These are phyloP conservation scores for Acipenser ruthenus DNA, from an alignment of 2,797 vertebrate genomes.

Conservation along the genomic window DNA sequence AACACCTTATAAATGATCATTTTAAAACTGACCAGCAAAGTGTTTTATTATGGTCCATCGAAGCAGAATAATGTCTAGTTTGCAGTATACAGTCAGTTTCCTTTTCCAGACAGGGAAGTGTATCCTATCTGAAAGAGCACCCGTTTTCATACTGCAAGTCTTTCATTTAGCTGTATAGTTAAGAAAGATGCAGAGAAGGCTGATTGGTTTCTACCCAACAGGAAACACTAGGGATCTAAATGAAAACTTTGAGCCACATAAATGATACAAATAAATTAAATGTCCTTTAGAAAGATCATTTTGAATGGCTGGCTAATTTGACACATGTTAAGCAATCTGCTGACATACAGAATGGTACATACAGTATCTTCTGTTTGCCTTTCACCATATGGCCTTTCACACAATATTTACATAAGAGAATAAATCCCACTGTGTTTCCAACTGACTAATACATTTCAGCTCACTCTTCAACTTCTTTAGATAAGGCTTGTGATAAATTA, in stretches of 20 bases:
- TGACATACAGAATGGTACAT: too few relatives aligned
- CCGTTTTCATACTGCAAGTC: conserved; percentile 28
- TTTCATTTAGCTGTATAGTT: conserved; percentile 45
- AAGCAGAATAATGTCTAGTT: conserved; percentile 35
- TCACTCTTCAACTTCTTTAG: too few relatives aligned
- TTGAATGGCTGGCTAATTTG: too few relatives aligned
- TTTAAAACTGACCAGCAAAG: conserved; percentile 15
- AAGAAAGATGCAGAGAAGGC: conserved; percentile 32
- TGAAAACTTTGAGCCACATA: too few relatives aligned
- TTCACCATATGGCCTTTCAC: too few relatives aligned
- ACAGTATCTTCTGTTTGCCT: too few relatives aligned
- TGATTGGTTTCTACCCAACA: conserved; percentile 34
- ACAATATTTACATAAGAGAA: too few relatives aligned
- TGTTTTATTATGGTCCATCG: conserved; percentile 20
- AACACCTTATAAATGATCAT: conserved; percentile 15
- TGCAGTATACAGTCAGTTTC: conserved; percentile 21
- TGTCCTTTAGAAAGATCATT: background rate
- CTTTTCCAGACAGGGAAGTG: conserved; percentile 20
- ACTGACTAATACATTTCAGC: too few relatives aligned
- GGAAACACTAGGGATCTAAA: conserved; percentile 9
- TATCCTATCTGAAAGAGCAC: conserved; percentile 29
- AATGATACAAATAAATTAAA: background rate
- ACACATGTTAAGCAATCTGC: too few relatives aligned
- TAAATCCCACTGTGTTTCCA: too few relatives aligned
- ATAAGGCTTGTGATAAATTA: too few relatives aligned